A percentile compares a stretch with the other conserved stretches of the same genome.
Conservation (phyloP, 1,140 invertebrate genomes). For the Coenobita brevimanus region DNA sequence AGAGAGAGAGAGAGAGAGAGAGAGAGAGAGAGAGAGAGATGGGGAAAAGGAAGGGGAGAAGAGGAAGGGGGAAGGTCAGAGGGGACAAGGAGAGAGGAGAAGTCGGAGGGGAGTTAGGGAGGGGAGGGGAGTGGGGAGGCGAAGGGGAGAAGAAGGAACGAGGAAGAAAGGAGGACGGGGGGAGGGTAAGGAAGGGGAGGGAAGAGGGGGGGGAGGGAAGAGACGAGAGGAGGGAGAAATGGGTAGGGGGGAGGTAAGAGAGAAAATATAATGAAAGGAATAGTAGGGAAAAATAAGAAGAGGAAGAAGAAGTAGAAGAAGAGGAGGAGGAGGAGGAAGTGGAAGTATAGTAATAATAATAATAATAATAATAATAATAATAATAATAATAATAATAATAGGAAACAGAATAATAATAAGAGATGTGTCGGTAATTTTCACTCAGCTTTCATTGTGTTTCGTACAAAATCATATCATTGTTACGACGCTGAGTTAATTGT, state of each 20-base stretch:
- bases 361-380: too few species aligned
- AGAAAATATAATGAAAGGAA: too few species aligned
- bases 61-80: background rate
- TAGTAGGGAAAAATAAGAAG: background rate
- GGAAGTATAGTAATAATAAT: too few species aligned
- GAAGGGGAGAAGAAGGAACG: background rate
- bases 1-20: background rate
- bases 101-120: background rate
- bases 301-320: background rate
- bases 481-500: too few species aligned
- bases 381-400: too few species aligned
- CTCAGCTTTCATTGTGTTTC: too few species aligned
- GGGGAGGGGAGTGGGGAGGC: background rate
- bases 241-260: too few species aligned
- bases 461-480: too few species aligned
- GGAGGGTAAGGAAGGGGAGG: background rate
- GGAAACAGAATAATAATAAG: too few species aligned
- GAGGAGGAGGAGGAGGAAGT: too few species aligned
- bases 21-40: conserved; percentile 7
- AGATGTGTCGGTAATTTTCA: too few species aligned
- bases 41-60: background rate
- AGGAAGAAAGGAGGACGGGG: background rate
- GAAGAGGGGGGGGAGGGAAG: background rate
- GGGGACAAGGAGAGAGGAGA: background rate
- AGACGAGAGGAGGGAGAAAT: background rate